A percentile compares a stretch with the other conserved stretches of the same genome.
Conservation (phyloP, 2,113 vertebrate genomes). For the Saguinus midas region DNA sequence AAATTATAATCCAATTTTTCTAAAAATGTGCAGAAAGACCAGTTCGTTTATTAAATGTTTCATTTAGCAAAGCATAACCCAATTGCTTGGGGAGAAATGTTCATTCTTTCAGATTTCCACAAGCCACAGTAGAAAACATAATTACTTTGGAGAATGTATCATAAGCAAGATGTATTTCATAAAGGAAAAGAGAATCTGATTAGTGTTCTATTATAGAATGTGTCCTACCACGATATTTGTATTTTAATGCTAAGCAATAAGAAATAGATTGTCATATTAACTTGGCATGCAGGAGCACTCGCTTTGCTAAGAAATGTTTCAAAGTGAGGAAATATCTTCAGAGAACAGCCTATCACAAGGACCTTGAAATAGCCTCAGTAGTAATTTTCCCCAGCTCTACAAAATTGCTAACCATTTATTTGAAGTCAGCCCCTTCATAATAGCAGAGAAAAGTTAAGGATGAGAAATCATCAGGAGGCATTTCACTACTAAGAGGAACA, state of each 20-base stretch:
- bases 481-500: neutral
- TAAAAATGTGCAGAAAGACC: neutral
- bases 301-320: neutral
- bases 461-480: neutral
- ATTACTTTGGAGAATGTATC: neutral
- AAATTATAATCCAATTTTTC: slow-evolving; percentile 4
- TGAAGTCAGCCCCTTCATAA: neutral
- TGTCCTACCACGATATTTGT: neutral
- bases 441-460: neutral
- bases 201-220: neutral
- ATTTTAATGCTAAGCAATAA: neutral
- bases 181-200: neutral
- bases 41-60: neutral
- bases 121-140: neutral
- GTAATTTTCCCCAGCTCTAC: neutral
- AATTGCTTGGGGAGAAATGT: neutral
- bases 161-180: neutral
- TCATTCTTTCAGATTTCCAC: neutral
- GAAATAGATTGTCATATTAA: neutral
- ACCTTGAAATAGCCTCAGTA: neutral
- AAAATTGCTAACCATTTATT: slow-evolving; percentile 7
- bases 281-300: neutral
- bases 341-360: slow-evolving; percentile 11
- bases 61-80: neutral
- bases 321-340: neutral